These are phyloP conservation scores for Rutpela maculata DNA, from an alignment of 2,888 invertebrate genomes.

Conservation along the genomic window DNA sequence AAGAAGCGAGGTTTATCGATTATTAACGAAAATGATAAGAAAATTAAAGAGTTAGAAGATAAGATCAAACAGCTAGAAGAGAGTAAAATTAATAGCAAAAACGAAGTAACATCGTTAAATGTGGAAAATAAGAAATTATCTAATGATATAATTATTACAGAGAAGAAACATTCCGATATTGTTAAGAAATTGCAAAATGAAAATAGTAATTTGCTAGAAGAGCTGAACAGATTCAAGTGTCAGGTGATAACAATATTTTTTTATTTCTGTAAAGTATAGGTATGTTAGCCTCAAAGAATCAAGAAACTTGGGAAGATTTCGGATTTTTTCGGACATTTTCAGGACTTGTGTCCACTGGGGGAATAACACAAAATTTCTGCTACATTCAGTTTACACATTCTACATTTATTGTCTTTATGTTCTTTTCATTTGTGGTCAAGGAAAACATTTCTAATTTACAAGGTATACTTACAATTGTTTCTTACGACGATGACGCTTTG, in stretches of 20 bases:
- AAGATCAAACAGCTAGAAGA: conserved; percentile 49
- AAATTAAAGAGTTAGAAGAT: conserved; percentile 43
- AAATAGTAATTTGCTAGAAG: conserved; percentile 7
- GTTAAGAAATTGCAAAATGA: conserved; percentile 30
- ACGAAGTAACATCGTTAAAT: conserved; percentile 41
- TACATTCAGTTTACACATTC: no score
- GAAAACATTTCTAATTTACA: no score
- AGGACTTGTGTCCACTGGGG: no score
- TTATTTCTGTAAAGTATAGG: no score
- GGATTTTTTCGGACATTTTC: no score
- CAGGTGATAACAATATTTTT: conserved; percentile 6
- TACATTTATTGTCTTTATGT: no score
- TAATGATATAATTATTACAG: conserved; percentile 22
- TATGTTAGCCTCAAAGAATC: no score
- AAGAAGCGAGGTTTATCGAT: conserved; percentile 27
- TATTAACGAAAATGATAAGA: conserved; percentile 25
- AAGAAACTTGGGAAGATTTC: no score
- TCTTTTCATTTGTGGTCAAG: no score
- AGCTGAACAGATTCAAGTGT: neutral
- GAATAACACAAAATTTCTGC: no score
- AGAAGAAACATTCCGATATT: conserved; percentile 36
- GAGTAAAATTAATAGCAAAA: conserved; percentile 38
- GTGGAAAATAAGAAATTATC: conserved; percentile 43
- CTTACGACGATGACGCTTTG: no score
- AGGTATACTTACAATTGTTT: no score